These are phyloP conservation scores for Drosophila watanabei DNA, from an alignment of 1,140 invertebrate species.

Conservation along the genomic window DNA sequence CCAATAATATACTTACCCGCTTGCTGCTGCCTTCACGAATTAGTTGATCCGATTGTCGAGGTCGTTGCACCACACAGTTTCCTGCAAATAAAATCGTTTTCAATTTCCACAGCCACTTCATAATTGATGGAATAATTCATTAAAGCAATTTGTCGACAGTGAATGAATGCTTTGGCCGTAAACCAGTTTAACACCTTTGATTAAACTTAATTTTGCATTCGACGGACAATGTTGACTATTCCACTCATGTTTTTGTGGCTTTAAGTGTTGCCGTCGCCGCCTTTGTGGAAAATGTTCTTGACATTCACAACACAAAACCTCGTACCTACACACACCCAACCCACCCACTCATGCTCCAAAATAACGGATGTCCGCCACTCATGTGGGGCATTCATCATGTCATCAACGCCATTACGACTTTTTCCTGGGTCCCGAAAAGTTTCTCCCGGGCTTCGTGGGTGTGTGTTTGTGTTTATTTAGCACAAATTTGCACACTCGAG, in stretches of 20 bases:
- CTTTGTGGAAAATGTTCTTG: not conserved
- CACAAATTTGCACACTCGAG: slow-evolving; percentile 38
- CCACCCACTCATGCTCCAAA: slow-evolving; percentile 34
- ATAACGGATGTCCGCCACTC: slow-evolving; percentile 63
- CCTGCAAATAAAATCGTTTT: slow-evolving; percentile 85
- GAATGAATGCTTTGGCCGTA: not conserved
- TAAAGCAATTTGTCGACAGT: not conserved
- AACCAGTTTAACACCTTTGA: slow-evolving; percentile 40
- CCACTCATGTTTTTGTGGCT: slow-evolving; percentile 12
- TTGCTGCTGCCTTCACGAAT: slow-evolving; percentile 91
- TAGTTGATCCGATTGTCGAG: slow-evolving; percentile 90
- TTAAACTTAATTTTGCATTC: slow-evolving; percentile 27
- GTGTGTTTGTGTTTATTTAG: slow-evolving; percentile 35
- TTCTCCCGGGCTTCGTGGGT: not conserved
- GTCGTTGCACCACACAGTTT: slow-evolving; percentile 93
- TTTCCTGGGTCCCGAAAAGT: slow-evolving; percentile 30
- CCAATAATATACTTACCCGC: slow-evolving; percentile 87
- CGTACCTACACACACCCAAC: not conserved
- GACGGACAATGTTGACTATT: slow-evolving; percentile 3
- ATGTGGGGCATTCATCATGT: slow-evolving; percentile 62
- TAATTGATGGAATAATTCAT: slow-evolving; percentile 27
- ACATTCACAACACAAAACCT: not conserved
- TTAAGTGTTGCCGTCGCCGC: slow-evolving; percentile 12
- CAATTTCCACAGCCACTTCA: not conserved
- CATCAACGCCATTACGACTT: slow-evolving; percentile 62